Evolutionary conservation across 2,797 vertebrate genomes (phyloP), one percentile per base, ranked within the genome.

Genomic region (Arctocebus calabarensis): DNA sequence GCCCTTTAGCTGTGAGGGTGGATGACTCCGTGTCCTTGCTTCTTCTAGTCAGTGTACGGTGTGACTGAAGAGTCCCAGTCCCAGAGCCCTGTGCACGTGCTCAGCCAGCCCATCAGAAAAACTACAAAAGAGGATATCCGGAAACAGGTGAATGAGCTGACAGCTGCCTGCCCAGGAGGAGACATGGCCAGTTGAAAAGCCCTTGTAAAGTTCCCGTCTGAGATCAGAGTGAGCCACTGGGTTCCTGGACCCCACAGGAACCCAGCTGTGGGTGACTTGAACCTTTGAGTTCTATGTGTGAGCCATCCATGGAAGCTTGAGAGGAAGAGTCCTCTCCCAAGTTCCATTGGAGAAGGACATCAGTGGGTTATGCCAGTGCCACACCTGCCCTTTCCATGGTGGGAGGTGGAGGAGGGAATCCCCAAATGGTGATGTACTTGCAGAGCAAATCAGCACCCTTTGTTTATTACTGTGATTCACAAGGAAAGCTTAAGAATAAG

Each of bases 111-210:
- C 0, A 40, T 98, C 97, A 99, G 99, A 96, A 99, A 99, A 98
- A 98, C 99, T 14, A 99, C 99, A 84, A 99, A 99, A 98, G 99
- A 99, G 93, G 99, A 99, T 82, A 98, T 99, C 95, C 98, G 99
- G 97, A 99, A 99, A 97, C 99, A 99, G 98, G 99, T 99, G 97
- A 98, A 84, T 97, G 75, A 59, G 70, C 2, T 23, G 43, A 6
- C 34, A 32, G 0, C 29, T 4, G 1, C 14, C 48, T 0, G 81
- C 93, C 7, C 55, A 13, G 45, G 7, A 29, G 25, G 70, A 40
- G 74, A 74, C 0, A 0, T 64, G 16, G 68, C 71, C 37, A 17
- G 29, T 64, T 40, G 32, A n/a, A 78, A 91, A 93, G 3, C 59
- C 20, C 43, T 84, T 91, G 64, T 55, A 64, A 16, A n/a, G 75